Conservation (phyloP, 2,888 invertebrate genomes). For the Drosophila buzzatii region DNA sequence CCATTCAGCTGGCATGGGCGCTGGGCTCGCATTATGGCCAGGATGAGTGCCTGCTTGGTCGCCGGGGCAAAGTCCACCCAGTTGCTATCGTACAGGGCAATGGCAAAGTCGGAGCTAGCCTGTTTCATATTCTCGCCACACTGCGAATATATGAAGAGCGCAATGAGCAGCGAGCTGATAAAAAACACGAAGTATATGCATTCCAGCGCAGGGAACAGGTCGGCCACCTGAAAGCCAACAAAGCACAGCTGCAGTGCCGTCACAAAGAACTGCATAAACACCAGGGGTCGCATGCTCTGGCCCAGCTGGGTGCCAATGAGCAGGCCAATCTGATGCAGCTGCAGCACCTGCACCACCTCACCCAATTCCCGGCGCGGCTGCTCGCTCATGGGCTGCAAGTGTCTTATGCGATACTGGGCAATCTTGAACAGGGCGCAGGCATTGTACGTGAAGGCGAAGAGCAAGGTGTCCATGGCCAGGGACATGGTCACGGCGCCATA, state of each 20-base stretch:
- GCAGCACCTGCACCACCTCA: slow-evolving; percentile 40
- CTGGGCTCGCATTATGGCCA: slow-evolving; percentile 57
- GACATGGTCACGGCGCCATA: slow-evolving; percentile 55
- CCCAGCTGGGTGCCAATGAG: slow-evolving; percentile 44
- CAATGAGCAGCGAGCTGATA: slow-evolving; percentile 52
- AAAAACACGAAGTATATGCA: slow-evolving; percentile 53
- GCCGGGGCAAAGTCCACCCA: slow-evolving; percentile 50
- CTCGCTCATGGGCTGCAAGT: slow-evolving; percentile 27
- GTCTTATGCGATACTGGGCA: slow-evolving; percentile 56
- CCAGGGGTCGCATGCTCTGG: slow-evolving; percentile 37
- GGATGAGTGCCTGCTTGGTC: slow-evolving; percentile 38
- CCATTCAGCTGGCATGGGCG: slow-evolving; percentile 56
- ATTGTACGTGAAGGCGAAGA: slow-evolving; percentile 58
- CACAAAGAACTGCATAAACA: slow-evolving; percentile 57
- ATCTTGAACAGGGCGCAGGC: slow-evolving; percentile 62
- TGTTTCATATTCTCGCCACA: slow-evolving; percentile 63
- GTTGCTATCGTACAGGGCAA: slow-evolving; percentile 52
- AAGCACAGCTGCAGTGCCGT: slow-evolving; percentile 59
- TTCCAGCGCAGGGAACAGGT: slow-evolving; percentile 49
- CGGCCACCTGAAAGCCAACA: slow-evolving; percentile 55
- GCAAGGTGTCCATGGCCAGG: slow-evolving; percentile 55
- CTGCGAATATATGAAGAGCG: slow-evolving; percentile 59
- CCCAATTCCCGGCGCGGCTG: slow-evolving; percentile 30
- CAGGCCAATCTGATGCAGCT: slow-evolving; percentile 54
- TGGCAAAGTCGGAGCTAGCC: slow-evolving; percentile 53